Evolutionary conservation across 2,888 invertebrate species (phyloP).

Genomic region (Actias luna): DNA sequence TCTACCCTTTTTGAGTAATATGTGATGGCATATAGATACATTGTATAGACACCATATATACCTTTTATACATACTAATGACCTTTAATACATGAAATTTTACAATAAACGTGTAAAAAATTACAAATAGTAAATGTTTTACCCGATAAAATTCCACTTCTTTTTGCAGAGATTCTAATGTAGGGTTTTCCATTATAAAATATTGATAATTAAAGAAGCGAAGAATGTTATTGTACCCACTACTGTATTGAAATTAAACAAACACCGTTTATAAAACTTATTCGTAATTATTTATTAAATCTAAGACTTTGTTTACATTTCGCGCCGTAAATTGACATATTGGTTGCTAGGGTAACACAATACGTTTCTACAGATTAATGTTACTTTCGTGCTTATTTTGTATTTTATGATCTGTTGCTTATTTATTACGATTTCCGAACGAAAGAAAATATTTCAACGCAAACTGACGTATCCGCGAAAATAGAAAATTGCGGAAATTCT

Average conservation of each 20-base stretch:
- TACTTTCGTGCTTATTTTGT: background rate
- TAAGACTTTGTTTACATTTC: conserved; percentile 66
- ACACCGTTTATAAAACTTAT: background rate
- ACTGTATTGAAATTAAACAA: background rate
- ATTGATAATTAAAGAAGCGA: background rate
- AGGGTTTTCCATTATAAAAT: conserved; percentile 43
- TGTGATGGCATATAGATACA: background rate
- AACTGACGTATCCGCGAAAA: conserved; percentile 39
- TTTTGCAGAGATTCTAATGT: conserved; percentile 61
- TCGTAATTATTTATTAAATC: background rate
- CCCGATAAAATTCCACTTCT: conserved; percentile 78
- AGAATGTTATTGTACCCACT: background rate
- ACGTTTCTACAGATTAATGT: background rate
- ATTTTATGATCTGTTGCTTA: background rate
- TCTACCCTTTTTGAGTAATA: background rate
- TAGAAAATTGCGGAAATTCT: conserved; percentile 29
- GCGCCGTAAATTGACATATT: conserved; percentile 45
- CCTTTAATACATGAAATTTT: background rate
- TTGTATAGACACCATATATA: background rate
- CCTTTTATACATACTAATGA: background rate
- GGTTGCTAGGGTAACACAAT: conserved; percentile 56
- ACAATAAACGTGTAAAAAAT: background rate
- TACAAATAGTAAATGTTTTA: conserved; percentile 33
- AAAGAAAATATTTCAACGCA: conserved; percentile 2
- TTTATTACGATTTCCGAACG: background rate